A percentile compares a stretch with the other conserved stretches of the same genome.
These are phyloP conservation scores for Sebastes hopkinsi DNA, from an alignment of 2,797 vertebrate genomes.

Conservation along the genomic window DNA sequence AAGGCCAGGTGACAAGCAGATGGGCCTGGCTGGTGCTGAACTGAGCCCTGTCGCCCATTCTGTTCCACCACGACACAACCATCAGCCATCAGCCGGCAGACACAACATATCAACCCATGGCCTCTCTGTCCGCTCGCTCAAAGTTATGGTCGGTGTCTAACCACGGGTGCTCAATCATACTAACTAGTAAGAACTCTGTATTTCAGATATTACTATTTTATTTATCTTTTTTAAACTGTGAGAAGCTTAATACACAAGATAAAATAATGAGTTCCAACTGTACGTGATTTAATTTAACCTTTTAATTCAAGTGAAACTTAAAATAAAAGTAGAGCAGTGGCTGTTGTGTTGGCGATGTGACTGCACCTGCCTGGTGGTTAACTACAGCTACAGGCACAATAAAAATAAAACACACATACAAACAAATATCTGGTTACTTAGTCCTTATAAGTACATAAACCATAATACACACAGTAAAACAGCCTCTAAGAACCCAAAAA, in stretches of 20 bases:
- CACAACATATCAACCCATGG: conserved; percentile 24
- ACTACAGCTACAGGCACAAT: background rate
- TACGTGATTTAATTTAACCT: background rate
- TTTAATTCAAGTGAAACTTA: background rate
- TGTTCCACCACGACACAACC: conserved; percentile 35
- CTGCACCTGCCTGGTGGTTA: background rate
- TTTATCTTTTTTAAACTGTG: conserved; percentile 6
- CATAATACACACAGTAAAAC: background rate
- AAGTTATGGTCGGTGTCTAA: conserved; percentile 15
- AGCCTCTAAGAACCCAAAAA: background rate
- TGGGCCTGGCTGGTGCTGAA: conserved; percentile 82
- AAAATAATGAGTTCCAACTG: background rate
- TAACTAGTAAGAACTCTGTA: background rate
- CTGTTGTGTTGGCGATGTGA: background rate
- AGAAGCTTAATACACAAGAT: conserved; percentile 5
- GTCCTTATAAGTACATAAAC: background rate
- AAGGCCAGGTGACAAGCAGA: conserved; percentile 87
- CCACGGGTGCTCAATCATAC: background rate
- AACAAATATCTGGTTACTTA: background rate
- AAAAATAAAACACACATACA: background rate
- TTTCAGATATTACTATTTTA: background rate
- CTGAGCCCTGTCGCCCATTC: conserved; percentile 56
- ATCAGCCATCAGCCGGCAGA: conserved; percentile 37
- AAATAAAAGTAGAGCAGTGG: background rate
- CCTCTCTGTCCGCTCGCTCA: conserved; percentile 17